phyloP scores from a whole-genome alignment of 2,888 invertebrate genomes.

The Helobdella robusta region DNA sequence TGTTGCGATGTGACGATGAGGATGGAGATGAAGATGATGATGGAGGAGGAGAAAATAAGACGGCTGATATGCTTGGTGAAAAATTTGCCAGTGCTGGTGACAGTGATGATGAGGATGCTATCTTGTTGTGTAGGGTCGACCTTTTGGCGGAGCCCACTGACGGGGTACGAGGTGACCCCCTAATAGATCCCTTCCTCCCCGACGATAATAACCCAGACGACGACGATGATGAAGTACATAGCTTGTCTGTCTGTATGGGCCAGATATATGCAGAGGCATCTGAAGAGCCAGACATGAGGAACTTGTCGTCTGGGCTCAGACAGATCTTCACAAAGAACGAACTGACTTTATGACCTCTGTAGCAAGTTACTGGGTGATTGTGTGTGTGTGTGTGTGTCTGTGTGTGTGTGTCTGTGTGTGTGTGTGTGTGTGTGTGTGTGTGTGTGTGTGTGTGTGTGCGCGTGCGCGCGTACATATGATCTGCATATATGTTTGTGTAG shows the following conservation, averaged over 20 bases:
- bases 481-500: not conserved
- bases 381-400: too few relatives aligned
- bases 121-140: not conserved
- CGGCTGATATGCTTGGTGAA: too few relatives aligned
- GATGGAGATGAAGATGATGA: too few relatives aligned
- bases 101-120: not conserved
- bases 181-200: not conserved
- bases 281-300: slow-evolving; percentile 77
- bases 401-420: not conserved
- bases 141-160: too few relatives aligned
- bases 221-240: not conserved
- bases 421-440: not conserved
- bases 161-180: too few relatives aligned
- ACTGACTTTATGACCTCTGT: slow-evolving; percentile 64
- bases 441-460: not conserved
- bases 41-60: too few relatives aligned
- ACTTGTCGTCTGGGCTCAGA: slow-evolving; percentile 69
- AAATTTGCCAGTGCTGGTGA: too few relatives aligned
- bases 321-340: slow-evolving; percentile 77
- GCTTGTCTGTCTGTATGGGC: slow-evolving; percentile 50
- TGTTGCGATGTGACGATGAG: not conserved
- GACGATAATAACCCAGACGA: not conserved
- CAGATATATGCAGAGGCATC: slow-evolving; percentile 78
- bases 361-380: slow-evolving; percentile 48
- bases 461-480: not conserved